phyloP scores from a whole-genome alignment of 2,888 invertebrate species.

The Coremacera marginata region DNA sequence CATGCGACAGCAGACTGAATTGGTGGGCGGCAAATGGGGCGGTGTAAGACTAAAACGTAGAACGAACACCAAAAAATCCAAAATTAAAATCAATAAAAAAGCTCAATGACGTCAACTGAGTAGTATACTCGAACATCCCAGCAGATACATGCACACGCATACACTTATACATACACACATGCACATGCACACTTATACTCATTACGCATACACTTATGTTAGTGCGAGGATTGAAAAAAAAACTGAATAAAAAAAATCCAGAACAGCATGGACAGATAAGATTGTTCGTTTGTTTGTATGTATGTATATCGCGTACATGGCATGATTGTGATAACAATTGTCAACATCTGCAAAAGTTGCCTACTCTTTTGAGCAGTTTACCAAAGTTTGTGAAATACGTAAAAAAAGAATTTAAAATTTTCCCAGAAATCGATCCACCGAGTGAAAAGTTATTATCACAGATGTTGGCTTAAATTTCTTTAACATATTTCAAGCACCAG shows the following conservation, averaged over 20 bases:
- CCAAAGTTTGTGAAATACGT: too few species aligned
- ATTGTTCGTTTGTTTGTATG: background rate
- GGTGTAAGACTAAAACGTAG: background rate
- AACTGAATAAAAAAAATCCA: too few species aligned
- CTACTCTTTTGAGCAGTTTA: background rate
- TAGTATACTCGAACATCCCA: conserved; percentile 42
- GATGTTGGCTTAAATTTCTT: too few species aligned
- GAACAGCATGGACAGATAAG: background rate
- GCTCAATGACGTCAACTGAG: conserved; percentile 65
- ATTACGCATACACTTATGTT: background rate
- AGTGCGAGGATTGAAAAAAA: background rate
- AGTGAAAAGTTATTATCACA: too few species aligned
- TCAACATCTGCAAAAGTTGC: background rate
- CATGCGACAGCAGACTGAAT: background rate
- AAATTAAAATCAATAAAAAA: conserved; percentile 45
- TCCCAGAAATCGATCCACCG: too few species aligned
- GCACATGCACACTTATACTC: background rate
- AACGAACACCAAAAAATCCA: background rate
- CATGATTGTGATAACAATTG: background rate
- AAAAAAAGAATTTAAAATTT: too few species aligned
- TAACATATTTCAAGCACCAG: too few species aligned
- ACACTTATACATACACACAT: conserved; percentile 19
- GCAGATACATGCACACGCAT: conserved; percentile 12
- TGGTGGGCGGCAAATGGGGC: background rate
- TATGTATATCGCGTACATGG: too few species aligned